phyloP scores from a whole-genome alignment of 2,888 invertebrate genomes.

The Folsomia candida region DNA sequence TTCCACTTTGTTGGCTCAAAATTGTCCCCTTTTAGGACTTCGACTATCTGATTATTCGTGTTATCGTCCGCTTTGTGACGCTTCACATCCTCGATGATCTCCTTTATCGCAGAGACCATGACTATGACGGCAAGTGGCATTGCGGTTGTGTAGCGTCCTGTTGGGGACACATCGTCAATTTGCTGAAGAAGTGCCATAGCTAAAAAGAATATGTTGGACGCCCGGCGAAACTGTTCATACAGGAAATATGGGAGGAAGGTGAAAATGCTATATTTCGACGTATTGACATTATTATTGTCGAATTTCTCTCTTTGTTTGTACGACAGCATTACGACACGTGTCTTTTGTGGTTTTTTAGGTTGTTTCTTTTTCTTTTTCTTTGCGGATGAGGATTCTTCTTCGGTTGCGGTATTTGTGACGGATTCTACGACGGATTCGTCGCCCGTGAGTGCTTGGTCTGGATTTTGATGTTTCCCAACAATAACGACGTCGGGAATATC shows the following conservation, averaged over 20 bases:
- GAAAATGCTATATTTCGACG: constrained; percentile 1
- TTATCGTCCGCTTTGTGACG: neutral
- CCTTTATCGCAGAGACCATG: constrained; percentile 2
- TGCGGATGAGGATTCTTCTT: too few species aligned
- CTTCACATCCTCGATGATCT: neutral
- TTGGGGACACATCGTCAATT: constrained; percentile 4
- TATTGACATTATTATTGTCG: neutral
- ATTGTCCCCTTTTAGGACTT: neutral
- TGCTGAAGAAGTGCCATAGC: neutral
- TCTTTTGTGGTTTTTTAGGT: neutral
- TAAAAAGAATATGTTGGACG: constrained; percentile 8
- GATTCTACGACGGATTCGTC: too few species aligned
- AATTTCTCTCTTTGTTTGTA: neutral
- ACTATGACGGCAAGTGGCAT: neutral
- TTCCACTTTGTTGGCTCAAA: constrained; percentile 12
- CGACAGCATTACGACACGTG: neutral
- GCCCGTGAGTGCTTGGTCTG: too few species aligned
- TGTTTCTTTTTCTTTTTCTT: too few species aligned
- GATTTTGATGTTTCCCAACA: too few species aligned
- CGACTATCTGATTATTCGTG: neutral
- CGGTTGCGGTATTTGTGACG: too few species aligned
- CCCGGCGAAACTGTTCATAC: constrained; percentile 11
- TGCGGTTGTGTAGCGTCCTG: neutral
- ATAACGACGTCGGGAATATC: too few species aligned
- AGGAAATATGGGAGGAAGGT: neutral